These are phyloP conservation scores for Parnassius smintheus DNA, from an alignment of 2,888 invertebrate genomes.

Conservation along the genomic window DNA sequence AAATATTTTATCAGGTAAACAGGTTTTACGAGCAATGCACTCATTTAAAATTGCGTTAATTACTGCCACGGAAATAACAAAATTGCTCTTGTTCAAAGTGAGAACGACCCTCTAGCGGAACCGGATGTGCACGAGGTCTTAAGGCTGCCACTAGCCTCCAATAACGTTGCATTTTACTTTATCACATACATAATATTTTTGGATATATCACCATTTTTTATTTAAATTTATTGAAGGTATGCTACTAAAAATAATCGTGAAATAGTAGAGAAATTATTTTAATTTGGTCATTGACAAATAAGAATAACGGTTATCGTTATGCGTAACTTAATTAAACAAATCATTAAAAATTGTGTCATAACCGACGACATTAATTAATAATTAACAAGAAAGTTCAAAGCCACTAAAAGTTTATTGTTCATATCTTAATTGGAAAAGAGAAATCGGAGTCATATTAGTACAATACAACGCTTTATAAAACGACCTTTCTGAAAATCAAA, in stretches of 20 bases:
- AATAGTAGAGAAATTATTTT: not conserved
- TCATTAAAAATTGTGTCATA: conserved; percentile 5
- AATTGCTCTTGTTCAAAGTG: conserved; percentile 64
- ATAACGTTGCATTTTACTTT: conserved; percentile 30
- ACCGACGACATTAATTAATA: conserved; percentile 1
- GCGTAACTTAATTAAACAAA: not conserved
- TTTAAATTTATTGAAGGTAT: not conserved
- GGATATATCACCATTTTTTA: not conserved
- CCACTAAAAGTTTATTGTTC: not conserved
- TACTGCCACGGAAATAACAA: conserved; percentile 60
- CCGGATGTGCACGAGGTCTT: conserved; percentile 70
- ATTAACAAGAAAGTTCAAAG: conserved; percentile 14
- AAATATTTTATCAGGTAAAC: conserved; percentile 47
- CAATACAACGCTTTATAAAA: not conserved
- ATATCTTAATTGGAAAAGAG: conserved; percentile 1
- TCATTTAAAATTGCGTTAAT: conserved; percentile 46
- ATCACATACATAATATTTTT: not conserved
- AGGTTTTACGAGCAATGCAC: conserved; percentile 36
- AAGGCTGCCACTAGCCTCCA: conserved; percentile 44
- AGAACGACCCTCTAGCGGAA: conserved; percentile 70
- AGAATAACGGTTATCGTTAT: conserved; percentile 7
- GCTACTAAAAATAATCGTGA: not conserved
- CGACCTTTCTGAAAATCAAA: conserved; percentile 6
- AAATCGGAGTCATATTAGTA: not conserved
- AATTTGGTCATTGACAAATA: conserved; percentile 2